These are phyloP conservation scores for Eumacrocentrus americanus DNA, from an alignment of 2,888 invertebrate species.

Conservation along the genomic window DNA sequence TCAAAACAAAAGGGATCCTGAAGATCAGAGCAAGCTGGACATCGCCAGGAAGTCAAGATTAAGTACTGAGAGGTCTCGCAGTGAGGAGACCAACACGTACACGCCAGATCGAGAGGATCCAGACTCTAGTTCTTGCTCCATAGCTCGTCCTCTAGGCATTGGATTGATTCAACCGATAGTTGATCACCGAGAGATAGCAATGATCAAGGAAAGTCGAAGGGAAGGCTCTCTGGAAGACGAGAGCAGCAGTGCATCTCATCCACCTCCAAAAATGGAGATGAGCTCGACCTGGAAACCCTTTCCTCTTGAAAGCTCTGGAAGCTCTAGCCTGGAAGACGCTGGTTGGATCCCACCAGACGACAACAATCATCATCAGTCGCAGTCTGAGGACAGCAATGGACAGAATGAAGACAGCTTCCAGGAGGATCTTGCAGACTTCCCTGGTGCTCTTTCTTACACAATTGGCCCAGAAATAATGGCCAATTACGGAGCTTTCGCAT, in stretches of 20 bases:
- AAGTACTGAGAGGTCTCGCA: slow-evolving; percentile 77
- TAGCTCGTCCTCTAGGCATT: slow-evolving; percentile 78
- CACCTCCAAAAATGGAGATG: slow-evolving; percentile 69
- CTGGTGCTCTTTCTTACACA: slow-evolving; percentile 77
- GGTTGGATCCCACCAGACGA: slow-evolving; percentile 74
- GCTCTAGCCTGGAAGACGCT: slow-evolving; percentile 84
- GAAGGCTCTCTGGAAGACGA: slow-evolving; percentile 52
- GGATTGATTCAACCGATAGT: slow-evolving; percentile 65
- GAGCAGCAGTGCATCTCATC: slow-evolving; percentile 48
- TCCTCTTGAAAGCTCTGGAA: slow-evolving; percentile 83
- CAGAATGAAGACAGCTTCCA: slow-evolving; percentile 66
- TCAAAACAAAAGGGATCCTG: slow-evolving; percentile 32
- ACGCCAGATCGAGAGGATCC: slow-evolving; percentile 66
- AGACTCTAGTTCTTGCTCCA: slow-evolving; percentile 71
- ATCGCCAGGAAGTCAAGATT: slow-evolving; percentile 65
- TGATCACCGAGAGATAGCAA: slow-evolving; percentile 54
- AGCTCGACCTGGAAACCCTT: slow-evolving; percentile 85
- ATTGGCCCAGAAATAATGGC: slow-evolving; percentile 73
- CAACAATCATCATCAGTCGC: slow-evolving; percentile 49
- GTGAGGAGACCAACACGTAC: slow-evolving; percentile 82
- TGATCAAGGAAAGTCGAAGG: slow-evolving; percentile 48
- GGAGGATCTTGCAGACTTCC: slow-evolving; percentile 79
- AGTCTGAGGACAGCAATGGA: slow-evolving; percentile 55
- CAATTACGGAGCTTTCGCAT: slow-evolving; percentile 76
- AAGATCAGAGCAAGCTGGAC: slow-evolving; percentile 43